Evolutionary conservation across 2,113 vertebrate species (phyloP).

Genomic region (Sarotherodon lohbergeri): DNA sequence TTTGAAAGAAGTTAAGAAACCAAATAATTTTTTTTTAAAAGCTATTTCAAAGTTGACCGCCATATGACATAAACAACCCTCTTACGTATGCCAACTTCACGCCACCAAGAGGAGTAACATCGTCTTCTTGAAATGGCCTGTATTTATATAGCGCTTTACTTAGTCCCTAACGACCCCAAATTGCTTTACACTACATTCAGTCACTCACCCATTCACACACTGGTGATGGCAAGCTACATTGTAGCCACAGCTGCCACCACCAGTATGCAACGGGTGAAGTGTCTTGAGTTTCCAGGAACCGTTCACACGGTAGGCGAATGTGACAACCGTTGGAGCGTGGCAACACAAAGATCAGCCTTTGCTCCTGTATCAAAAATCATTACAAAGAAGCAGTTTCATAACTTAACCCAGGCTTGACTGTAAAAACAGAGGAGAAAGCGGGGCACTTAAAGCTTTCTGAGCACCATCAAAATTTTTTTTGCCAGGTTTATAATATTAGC

Average conservation of each 20-base stretch:
- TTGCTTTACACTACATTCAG: too few relatives aligned
- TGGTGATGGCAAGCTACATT: too few relatives aligned
- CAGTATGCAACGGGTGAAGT: too few relatives aligned
- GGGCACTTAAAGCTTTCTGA: neutral
- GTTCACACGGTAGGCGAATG: neutral
- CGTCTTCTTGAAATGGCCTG: neutral
- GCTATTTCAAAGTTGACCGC: neutral
- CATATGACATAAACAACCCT: neutral
- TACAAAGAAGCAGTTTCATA: neutral
- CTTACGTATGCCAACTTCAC: neutral
- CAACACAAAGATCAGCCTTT: neutral
- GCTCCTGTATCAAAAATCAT: neutral
- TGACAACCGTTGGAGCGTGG: neutral
- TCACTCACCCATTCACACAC: too few relatives aligned
- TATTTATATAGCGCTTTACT: too few relatives aligned
- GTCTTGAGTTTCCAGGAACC: neutral
- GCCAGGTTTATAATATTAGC: neutral
- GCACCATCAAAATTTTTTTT: neutral
- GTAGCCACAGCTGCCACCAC: too few relatives aligned
- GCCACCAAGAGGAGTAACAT: neutral
- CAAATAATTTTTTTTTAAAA: too few relatives aligned
- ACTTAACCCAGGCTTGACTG: neutral
- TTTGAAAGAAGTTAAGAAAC: neutral
- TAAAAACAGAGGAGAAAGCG: neutral
- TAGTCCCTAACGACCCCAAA: too few relatives aligned